A percentile compares a stretch with the other conserved stretches of the same genome.
phyloP scores from a whole-genome alignment of 2,888 invertebrate species.

The Polydrusus pterygomalis region DNA sequence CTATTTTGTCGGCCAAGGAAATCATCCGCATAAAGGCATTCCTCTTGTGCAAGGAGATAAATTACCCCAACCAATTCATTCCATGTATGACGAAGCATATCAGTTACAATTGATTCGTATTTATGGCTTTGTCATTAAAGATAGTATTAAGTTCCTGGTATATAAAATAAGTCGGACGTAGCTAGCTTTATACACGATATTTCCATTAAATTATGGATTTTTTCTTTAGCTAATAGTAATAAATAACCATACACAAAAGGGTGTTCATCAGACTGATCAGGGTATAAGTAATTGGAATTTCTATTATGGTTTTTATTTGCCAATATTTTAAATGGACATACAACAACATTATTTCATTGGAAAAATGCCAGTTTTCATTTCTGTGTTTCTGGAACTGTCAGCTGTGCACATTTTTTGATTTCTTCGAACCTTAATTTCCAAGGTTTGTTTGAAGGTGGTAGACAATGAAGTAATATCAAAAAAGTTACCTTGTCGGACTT shows the following conservation, averaged over 20 bases:
- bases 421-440: too few species aligned
- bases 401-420: too few species aligned
- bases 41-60: constrained; percentile 23
- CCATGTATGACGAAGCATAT: constrained; percentile 22
- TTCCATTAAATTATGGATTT: constrained; percentile 16
- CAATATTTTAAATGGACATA: too few species aligned
- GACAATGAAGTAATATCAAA: too few species aligned
- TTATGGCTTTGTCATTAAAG: constrained; percentile 22
- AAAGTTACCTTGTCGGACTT: too few species aligned
- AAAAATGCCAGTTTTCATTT: too few species aligned
- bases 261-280: neutral
- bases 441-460: too few species aligned
- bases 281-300: neutral
- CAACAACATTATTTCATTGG: too few species aligned
- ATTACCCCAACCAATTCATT: constrained; percentile 29
- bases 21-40: constrained; percentile 21
- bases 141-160: constrained; percentile 3
- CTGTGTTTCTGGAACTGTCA: too few species aligned
- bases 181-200: constrained; percentile 11
- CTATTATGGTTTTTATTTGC: too few species aligned
- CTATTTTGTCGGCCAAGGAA: constrained; percentile 28
- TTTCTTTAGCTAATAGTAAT: constrained; percentile 1
- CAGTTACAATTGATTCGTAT: constrained; percentile 16
- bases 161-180: neutral
- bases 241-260: neutral